Percentiles rank a stretch among this genome's conserved stretches.
Evolutionary conservation across 2,888 invertebrate species (phyloP).

Genomic region (Drosophila monieri): DNA sequence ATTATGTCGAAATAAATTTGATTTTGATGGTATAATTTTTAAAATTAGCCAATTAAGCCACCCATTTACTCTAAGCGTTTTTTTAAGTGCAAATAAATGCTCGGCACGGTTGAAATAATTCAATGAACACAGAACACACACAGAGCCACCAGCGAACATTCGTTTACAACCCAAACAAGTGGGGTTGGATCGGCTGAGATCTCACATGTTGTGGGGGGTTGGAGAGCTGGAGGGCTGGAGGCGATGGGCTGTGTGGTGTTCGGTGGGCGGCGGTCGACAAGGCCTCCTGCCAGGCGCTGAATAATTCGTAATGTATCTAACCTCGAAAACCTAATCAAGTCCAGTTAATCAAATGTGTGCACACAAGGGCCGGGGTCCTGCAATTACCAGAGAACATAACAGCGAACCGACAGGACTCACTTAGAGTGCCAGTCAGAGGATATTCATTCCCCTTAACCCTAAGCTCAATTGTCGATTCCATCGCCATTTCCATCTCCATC

Average conservation of each 20-base stretch:
- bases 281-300: slow-evolving; percentile 56
- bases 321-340: slow-evolving; percentile 81
- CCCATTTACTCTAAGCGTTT: neutral
- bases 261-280: neutral
- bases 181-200: slow-evolving; percentile 43
- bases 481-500: neutral
- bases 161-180: slow-evolving; percentile 43
- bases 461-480: neutral
- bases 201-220: neutral
- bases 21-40: neutral
- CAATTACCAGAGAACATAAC: slow-evolving; percentile 39
- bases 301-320: slow-evolving; percentile 81
- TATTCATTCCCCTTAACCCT: neutral
- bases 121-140: slow-evolving; percentile 37
- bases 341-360: slow-evolving; percentile 73
- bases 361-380: slow-evolving; percentile 37
- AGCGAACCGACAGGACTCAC: slow-evolving; percentile 24
- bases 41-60: neutral
- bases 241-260: neutral
- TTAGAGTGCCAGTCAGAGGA: slow-evolving; percentile 16
- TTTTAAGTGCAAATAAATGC: slow-evolving; percentile 39
- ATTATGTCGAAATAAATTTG: neutral
- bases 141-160: slow-evolving; percentile 24
- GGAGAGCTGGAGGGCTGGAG: no score
- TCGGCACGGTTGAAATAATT: slow-evolving; percentile 45